A percentile compares a stretch with the other conserved stretches of the same genome.
phyloP scores from a whole-genome alignment of 1,140 invertebrate species.

The Pantala flavescens region DNA sequence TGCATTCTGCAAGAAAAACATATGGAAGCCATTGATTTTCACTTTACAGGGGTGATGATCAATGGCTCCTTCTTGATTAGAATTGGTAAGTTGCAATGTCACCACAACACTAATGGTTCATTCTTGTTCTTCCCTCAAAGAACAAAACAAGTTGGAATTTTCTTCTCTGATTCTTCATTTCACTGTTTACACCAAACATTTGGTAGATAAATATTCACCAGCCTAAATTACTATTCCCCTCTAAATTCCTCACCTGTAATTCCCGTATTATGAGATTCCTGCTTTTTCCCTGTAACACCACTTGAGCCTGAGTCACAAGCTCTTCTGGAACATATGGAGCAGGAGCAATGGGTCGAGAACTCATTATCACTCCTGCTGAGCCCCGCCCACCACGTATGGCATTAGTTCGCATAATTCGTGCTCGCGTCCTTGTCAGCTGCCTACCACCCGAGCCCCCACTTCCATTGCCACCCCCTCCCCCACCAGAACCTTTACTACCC shows the following conservation, averaged over 20 bases:
- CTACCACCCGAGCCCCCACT: slow-evolving; percentile 36
- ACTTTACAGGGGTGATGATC: too few species aligned
- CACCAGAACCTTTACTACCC: slow-evolving; percentile 32
- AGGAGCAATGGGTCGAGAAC: slow-evolving; percentile 73
- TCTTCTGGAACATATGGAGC: slow-evolving; percentile 96
- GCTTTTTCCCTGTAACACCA: slow-evolving; percentile 94
- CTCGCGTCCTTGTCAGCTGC: slow-evolving; percentile 56
- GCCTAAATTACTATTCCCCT: too few species aligned
- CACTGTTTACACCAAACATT: too few species aligned
- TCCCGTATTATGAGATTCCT: slow-evolving; percentile 96
- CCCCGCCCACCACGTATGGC: slow-evolving; percentile 36
- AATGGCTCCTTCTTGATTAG: too few species aligned
- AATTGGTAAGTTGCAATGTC: too few species aligned
- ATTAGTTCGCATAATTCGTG: slow-evolving; percentile 64
- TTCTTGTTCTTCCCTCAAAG: too few species aligned
- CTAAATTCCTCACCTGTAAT: slow-evolving; percentile 59
- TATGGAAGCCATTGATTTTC: too few species aligned
- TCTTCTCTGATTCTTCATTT: too few species aligned
- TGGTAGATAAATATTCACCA: too few species aligned
- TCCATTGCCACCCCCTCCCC: slow-evolving; percentile 23
- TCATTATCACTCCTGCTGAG: slow-evolving; percentile 71
- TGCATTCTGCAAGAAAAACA: too few species aligned
- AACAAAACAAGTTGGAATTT: too few species aligned
- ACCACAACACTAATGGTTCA: too few species aligned
- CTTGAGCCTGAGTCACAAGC: slow-evolving; percentile 76